Conservation (phyloP, 2,888 invertebrate genomes). For the Phaonia tiefii region DNA sequence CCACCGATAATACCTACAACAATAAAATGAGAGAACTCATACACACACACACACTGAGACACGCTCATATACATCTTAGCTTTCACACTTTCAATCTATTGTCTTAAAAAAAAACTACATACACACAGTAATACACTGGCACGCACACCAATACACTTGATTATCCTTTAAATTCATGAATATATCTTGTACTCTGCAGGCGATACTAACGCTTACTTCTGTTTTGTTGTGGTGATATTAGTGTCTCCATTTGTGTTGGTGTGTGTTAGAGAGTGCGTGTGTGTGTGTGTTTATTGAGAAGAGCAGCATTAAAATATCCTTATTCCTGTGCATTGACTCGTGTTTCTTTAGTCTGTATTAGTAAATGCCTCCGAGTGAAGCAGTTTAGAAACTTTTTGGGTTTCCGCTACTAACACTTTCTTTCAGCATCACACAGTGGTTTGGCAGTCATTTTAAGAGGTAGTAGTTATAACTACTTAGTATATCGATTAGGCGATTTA, state of each 20-base stretch:
- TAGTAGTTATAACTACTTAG: no score
- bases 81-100: conserved; percentile 37
- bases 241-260: not conserved
- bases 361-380: conserved; percentile 9
- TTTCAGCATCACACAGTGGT: no score
- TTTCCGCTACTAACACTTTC: not conserved
- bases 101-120: not conserved
- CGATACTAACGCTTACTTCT: not conserved
- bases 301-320: conserved; percentile 8
- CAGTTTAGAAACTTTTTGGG: not conserved
- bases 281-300: not conserved
- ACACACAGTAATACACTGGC: not conserved
- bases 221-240: no score
- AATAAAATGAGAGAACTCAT: conserved; percentile 33
- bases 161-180: not conserved
- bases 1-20: conserved; percentile 64
- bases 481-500: no score
- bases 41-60: not conserved
- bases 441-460: no score
- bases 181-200: not conserved
- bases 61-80: not conserved
- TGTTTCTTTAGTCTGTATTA: conserved; percentile 3
- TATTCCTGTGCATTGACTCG: not conserved
- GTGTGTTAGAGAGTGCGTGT: not conserved
- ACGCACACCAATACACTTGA: not conserved